Evolutionary conservation across 2,888 invertebrate genomes (phyloP), one percentile per base, ranked within the genome.

Genomic region (Dicranocentrus wangi): DNA sequence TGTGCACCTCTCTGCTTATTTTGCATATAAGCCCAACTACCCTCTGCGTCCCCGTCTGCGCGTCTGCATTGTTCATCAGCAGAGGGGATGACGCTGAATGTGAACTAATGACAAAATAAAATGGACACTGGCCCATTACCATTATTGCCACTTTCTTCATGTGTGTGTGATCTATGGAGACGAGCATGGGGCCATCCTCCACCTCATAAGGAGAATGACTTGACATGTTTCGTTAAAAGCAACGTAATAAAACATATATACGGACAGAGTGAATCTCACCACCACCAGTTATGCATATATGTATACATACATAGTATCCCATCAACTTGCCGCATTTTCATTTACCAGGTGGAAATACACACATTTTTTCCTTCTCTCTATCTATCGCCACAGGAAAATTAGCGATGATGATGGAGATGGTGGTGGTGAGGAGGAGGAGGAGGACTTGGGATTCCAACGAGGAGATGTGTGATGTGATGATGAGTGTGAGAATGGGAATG

Each of bases 151-250:
- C 25, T 8, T 21, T 15, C 5, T 58, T 25, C 10, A 23, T 7
- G 25, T 23, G 13, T 58, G 23, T 58, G 58, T 58, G 58, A 58
- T 58, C 58, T 58, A 58, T 75, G 21, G 5, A 32, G 61, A 5
- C 5, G 32, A 17, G 5, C 25, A 58, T 75, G 21, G 5, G 17
- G 61, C 3, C 5, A 61, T 39, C 13, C 25, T 58, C 27, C 23
- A 25, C 53, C 47, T 58, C 65, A 75, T 75, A 75, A 75, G 75
- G 75, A 75, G 75, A 66, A 75, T 75, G 72, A 72, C 72, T 72
- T 63, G 72, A 61, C 72, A 72, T 53, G 28, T 63, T 63, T 72
- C 19, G 17, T 53, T 27, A 66, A 43, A 69, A 51, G 28, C 51
- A n/a, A 17, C 15, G 21, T n/a, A 42, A 15, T 10, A 47, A 42